These are phyloP conservation scores for Leptonema lineaticorne DNA, from an alignment of 1,140 invertebrate genomes.

Conservation along the genomic window DNA sequence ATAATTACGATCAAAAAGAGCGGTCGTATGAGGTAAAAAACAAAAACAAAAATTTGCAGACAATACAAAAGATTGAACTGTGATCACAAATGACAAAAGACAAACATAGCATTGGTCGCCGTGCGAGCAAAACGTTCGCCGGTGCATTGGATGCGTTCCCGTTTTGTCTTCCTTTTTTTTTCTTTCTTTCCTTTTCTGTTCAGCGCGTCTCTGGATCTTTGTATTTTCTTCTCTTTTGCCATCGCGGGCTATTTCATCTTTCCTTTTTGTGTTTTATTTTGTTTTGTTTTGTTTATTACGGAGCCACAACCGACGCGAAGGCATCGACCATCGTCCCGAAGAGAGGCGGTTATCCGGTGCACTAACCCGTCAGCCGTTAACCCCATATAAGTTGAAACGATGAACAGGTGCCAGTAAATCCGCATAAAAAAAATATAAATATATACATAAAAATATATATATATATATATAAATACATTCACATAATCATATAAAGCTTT, in stretches of 20 bases:
- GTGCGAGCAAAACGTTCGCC: too few species aligned
- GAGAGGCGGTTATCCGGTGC: constrained; percentile 13
- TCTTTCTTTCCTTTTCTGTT: neutral
- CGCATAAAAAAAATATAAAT: constrained; percentile 14
- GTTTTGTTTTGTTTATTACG: neutral
- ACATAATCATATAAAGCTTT: too few species aligned
- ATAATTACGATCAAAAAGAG: too few species aligned
- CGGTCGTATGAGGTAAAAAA: too few species aligned
- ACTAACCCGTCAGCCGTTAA: constrained; percentile 36
- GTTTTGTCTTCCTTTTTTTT: neutral
- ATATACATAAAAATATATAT: too few species aligned
- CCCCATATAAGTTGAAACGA: constrained; percentile 16
- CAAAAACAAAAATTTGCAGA: too few species aligned
- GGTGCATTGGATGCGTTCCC: neutral
- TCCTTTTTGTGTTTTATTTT: neutral
- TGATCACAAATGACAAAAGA: too few species aligned
- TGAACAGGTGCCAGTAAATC: constrained; percentile 28
- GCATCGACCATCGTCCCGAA: neutral
- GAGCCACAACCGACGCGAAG: neutral
- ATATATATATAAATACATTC: too few species aligned
- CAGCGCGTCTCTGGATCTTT: too few species aligned
- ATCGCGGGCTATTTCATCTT: neutral
- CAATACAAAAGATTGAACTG: too few species aligned
- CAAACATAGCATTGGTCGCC: too few species aligned
- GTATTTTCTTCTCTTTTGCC: too few species aligned